phyloP scores from a whole-genome alignment of 2,797 vertebrate genomes.

The Pangasius sanitwongsei region DNA sequence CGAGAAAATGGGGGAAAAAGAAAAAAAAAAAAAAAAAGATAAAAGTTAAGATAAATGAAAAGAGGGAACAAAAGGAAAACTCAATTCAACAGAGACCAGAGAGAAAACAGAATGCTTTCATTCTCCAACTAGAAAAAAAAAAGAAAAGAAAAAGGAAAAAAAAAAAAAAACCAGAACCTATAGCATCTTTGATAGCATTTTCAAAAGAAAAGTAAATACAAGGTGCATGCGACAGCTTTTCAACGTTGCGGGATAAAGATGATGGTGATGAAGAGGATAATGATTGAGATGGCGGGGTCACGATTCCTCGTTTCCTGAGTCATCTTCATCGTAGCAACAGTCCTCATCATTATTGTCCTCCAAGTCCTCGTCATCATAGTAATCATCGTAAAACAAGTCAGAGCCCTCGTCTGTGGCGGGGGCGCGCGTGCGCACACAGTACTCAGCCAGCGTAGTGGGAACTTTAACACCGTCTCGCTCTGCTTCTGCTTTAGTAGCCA shows the following conservation, averaged over 20 bases:
- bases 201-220: constrained; percentile 48
- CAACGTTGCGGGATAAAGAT: constrained; percentile 35
- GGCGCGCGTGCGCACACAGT: constrained; percentile 90
- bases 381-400: constrained; percentile 93
- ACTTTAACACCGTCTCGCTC: constrained; percentile 93
- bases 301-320: constrained; percentile 92
- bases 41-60: neutral
- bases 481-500: constrained; percentile 89
- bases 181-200: constrained; percentile 10
- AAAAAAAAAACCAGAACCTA: neutral
- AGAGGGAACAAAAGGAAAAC: constrained; percentile 6
- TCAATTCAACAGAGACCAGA: neutral
- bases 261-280: constrained; percentile 32
- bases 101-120: constrained; percentile 28
- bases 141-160: neutral
- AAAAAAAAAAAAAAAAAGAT: neutral
- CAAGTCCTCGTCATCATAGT: constrained; percentile 89
- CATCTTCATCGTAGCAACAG: constrained; percentile 88
- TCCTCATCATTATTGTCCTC: constrained; percentile 82
- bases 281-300: constrained; percentile 70
- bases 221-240: constrained; percentile 52
- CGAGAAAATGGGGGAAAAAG: neutral
- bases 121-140: constrained; percentile 2
- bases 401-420: constrained; percentile 88
- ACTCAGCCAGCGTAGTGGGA: constrained; percentile 92